These are phyloP conservation scores for Oryzias melastigma DNA, from an alignment of 2,113 vertebrate species.

Conservation along the genomic window DNA sequence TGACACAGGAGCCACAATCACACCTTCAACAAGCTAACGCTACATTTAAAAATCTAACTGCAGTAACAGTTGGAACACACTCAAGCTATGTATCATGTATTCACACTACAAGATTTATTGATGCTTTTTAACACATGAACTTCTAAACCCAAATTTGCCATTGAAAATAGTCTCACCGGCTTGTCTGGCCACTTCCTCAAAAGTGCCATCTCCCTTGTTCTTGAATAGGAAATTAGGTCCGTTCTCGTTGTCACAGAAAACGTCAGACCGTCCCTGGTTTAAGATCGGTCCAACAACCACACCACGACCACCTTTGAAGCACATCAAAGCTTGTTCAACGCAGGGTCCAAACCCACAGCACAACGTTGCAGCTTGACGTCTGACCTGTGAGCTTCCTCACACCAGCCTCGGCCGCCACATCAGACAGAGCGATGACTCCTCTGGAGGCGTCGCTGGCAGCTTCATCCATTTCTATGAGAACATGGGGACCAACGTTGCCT, in stretches of 20 bases:
- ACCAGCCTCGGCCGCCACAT: constrained; percentile 83
- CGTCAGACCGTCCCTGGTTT: constrained; percentile 83
- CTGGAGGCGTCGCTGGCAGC: constrained; percentile 83
- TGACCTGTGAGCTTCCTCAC: constrained; percentile 93
- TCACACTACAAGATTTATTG: no score
- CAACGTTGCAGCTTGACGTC: not conserved
- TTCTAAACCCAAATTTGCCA: not conserved
- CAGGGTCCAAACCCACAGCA: not conserved
- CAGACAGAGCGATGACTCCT: constrained; percentile 84
- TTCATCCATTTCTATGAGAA: constrained; percentile 91
- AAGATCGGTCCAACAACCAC: constrained; percentile 92
- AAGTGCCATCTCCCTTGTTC: constrained; percentile 88
- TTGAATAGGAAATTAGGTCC: constrained; percentile 95
- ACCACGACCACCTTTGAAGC: constrained; percentile 85
- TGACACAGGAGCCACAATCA: constrained; percentile 33
- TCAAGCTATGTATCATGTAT: no score
- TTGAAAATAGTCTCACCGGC: constrained; percentile 77
- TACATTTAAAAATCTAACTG: no score
- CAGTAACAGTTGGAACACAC: no score
- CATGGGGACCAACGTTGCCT: constrained; percentile 85
- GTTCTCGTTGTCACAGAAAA: constrained; percentile 96
- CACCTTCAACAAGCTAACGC: no score
- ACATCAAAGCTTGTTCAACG: constrained; percentile 1
- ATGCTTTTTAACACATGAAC: no score
- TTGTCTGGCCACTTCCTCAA: constrained; percentile 78